These are phyloP conservation scores for Macrotus californicus DNA, from an alignment of 2,113 vertebrate genomes.

Conservation along the genomic window DNA sequence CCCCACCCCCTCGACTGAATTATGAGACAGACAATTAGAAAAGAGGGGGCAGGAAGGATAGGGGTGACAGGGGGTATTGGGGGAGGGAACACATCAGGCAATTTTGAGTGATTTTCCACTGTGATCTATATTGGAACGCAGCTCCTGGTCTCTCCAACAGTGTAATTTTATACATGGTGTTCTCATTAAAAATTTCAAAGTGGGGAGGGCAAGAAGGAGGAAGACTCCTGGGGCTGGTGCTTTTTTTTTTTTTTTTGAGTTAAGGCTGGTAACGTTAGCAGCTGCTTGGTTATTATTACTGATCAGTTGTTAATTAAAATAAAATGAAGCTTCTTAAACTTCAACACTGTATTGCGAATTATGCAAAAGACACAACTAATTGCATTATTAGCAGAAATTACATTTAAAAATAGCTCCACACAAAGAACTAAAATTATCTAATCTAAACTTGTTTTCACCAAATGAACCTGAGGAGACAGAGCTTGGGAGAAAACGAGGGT, in stretches of 20 bases:
- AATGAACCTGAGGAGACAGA: slow-evolving; percentile 40
- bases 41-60: neutral
- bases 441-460: slow-evolving; percentile 54
- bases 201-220: neutral
- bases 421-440: slow-evolving; percentile 66
- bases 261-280: slow-evolving; percentile 63
- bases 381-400: slow-evolving; percentile 62
- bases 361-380: slow-evolving; percentile 66
- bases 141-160: slow-evolving; percentile 59
- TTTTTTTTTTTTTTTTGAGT: neutral
- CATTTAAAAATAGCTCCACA: slow-evolving; percentile 68
- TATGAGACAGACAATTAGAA: slow-evolving; percentile 34
- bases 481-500: slow-evolving; percentile 26
- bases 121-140: slow-evolving; percentile 64
- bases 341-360: slow-evolving; percentile 65
- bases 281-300: slow-evolving; percentile 27
- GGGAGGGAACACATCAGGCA: slow-evolving; percentile 32
- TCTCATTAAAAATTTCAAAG: slow-evolving; percentile 60
- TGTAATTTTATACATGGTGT: slow-evolving; percentile 66
- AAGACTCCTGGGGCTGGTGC: neutral
- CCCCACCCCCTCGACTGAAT: slow-evolving; percentile 22
- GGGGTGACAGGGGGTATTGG: neutral
- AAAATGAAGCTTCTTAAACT: slow-evolving; percentile 64
- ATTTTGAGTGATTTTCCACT: slow-evolving; percentile 77
- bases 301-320: slow-evolving; percentile 60